Base-by-base conservation (phyloP, 30 jellyfish, hydroid and myxozoan genomes). In the Pelagia noctiluca region DNA sequence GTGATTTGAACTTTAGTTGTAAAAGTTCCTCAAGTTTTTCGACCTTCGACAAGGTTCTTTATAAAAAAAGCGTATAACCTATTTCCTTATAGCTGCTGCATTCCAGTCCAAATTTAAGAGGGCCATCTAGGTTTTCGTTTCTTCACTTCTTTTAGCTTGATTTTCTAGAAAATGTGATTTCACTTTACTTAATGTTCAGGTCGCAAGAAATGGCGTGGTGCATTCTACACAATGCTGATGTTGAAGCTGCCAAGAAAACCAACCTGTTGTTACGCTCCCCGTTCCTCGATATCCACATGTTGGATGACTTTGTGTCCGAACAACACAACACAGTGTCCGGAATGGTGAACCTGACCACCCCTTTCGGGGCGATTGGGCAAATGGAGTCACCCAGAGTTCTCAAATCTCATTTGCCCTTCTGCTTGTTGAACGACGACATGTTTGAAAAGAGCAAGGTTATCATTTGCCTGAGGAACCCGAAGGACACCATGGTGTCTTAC, bases 401-500 rank as follows among this genome's bases (percentile, higher is more conserved):
- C 48, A 78, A 63, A 37, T 35, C 75, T 5, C 89, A 78, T 31
- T 30, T 78, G n/a, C 81, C 22, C n/a, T 42, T 61, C 2, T 23
- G n/a, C 2, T 32, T 78, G 50, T 37, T 78, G 8, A 81, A 81
- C 1, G 78, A 62, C 30, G 76, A 78, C 23, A 26, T 78, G 21
- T 25, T 78, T 13, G 89, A 78, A 19, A 54, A 78, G 31, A 7
- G 82, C 82, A 78, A 78, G 47, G 89, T 47, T 61, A 82, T 78
- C 23, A 46, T 46, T 2, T 78, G 89, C 33, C 33, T 78, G 19
- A 35, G 89, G 33, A 78, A 78, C 35, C 89, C 89, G 2, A 78
- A 78, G 19, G 89, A 78, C 38, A 78, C 89, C 3, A 63, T 78
- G n/a, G 89, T 78, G 1, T 78, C 89, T 8, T 63, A 12, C 34